Evolutionary conservation across 2,888 invertebrate species (phyloP).

Genomic region (Zhuqinia jingwanae): DNA sequence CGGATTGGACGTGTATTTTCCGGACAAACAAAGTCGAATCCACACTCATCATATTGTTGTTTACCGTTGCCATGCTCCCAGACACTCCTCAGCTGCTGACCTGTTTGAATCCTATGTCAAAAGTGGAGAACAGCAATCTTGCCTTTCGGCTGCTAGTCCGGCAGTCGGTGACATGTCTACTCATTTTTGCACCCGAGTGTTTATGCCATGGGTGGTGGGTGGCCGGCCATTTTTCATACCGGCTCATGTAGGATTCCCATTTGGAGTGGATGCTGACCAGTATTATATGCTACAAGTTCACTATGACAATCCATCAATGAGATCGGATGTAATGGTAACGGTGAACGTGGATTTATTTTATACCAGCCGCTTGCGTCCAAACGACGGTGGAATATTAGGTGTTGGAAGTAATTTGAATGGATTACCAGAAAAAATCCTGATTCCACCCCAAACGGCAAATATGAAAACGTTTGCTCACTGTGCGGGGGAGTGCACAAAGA

Average conservation of each 20-base stretch:
- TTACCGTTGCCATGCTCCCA: slow-evolving; percentile 38
- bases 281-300: slow-evolving; percentile 22
- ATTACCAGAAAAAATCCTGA: neutral
- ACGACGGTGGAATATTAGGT: neutral
- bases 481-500: neutral
- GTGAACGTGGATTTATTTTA: slow-evolving; percentile 7
- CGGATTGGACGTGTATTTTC: slow-evolving; percentile 4
- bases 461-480: neutral
- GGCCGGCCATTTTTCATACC: slow-evolving; percentile 20
- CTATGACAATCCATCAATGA: neutral
- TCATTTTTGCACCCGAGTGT: slow-evolving; percentile 46
- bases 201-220: slow-evolving; percentile 35
- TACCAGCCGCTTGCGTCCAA: neutral
- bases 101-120: slow-evolving; percentile 27
- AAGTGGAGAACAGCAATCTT: slow-evolving; percentile 15
- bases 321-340: neutral
- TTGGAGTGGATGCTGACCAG: neutral
- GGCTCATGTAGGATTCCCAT: slow-evolving; percentile 8
- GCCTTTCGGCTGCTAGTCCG: slow-evolving; percentile 17
- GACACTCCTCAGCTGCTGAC: neutral
- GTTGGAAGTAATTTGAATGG: neutral
- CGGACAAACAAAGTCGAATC: neutral
- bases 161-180: slow-evolving; percentile 51
- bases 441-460: neutral
- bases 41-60: slow-evolving; percentile 38